Percentiles rank a stretch among this genome's conserved stretches.
These are phyloP conservation scores for Proales similis DNA, from an alignment of 1,140 invertebrate species.

Conservation along the genomic window DNA sequence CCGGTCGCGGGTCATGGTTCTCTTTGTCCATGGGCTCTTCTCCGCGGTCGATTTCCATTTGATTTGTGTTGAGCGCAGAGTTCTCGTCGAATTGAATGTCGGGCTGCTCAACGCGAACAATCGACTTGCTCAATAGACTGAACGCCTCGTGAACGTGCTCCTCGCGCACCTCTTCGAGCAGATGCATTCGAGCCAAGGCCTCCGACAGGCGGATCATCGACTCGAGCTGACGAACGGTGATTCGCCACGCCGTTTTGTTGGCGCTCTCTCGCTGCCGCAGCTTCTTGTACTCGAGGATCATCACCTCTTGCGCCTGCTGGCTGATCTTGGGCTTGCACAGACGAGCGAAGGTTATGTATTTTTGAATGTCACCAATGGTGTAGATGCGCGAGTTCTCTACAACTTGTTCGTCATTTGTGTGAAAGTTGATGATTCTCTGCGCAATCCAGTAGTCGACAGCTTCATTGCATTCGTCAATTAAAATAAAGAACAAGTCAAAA, in stretches of 20 bases:
- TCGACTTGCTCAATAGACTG: slow-evolving; percentile 91
- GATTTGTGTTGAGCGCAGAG: slow-evolving; percentile 2
- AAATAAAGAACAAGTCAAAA: slow-evolving; percentile 96
- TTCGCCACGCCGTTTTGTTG: slow-evolving; percentile 62
- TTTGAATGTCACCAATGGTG: slow-evolving; percentile 72
- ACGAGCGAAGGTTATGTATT: slow-evolving; percentile 90
- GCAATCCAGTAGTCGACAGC: slow-evolving; percentile 90
- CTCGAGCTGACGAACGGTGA: slow-evolving; percentile 97
- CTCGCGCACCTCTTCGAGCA: slow-evolving; percentile 73
- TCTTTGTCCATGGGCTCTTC: slow-evolving; percentile 37
- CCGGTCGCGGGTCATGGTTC: slow-evolving; percentile 33
- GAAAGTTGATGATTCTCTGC: slow-evolving; percentile 85
- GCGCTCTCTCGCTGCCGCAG: slow-evolving; percentile 74
- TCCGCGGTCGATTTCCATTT: slow-evolving; percentile 37
- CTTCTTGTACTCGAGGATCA: slow-evolving; percentile 81
- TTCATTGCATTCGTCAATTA: slow-evolving; percentile 90
- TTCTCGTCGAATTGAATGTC: slow-evolving; percentile 71
- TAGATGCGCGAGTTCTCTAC: slow-evolving; percentile 61
- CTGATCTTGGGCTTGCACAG: slow-evolving; percentile 85
- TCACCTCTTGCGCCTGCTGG: slow-evolving; percentile 63
- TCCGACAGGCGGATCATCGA: slow-evolving; percentile 92
- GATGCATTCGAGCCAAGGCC: slow-evolving; percentile 89
- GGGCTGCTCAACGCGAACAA: slow-evolving; percentile 92
- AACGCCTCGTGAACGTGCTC: slow-evolving; percentile 89
- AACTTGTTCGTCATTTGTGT: slow-evolving; percentile 59